Evolutionary conservation across 2,113 vertebrate genomes (phyloP).

Genomic region (Zosterops borbonicus): DNA sequence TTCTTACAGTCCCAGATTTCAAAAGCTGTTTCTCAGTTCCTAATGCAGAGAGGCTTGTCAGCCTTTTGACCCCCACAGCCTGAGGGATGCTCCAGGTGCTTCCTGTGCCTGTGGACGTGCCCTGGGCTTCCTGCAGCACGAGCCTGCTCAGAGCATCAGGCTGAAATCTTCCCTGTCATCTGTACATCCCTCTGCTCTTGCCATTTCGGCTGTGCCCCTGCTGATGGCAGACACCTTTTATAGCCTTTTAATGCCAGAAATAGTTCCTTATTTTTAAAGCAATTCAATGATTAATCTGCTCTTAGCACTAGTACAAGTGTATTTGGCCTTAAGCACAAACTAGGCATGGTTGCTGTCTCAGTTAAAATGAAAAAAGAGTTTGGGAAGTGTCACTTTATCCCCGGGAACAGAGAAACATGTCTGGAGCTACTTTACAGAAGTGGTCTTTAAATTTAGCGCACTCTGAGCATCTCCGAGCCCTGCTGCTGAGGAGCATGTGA

Average conservation of each 20-base stretch:
- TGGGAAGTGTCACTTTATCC: background rate
- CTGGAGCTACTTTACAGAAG: background rate
- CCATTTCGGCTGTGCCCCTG: background rate
- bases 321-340: background rate
- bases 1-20: background rate
- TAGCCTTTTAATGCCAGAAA: background rate
- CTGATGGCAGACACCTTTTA: background rate
- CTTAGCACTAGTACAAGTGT: background rate
- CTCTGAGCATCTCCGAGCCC: background rate
- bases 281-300: background rate
- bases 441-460: background rate
- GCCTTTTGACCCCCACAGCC: background rate
- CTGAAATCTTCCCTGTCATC: background rate
- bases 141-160: rapidly evolving
- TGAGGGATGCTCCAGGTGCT: background rate
- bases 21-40: background rate
- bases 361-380: background rate
- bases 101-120: rapidly evolving
- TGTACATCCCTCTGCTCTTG: background rate
- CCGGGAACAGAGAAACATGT: background rate
- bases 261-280: background rate
- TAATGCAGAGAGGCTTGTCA: background rate
- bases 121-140: background rate
- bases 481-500: background rate
- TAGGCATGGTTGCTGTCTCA: rapidly evolving